Percentiles rank a stretch among this genome's conserved stretches.
Conservation (phyloP, 2,797 vertebrate genomes). For the Phyllotis vaccarum region DNA sequence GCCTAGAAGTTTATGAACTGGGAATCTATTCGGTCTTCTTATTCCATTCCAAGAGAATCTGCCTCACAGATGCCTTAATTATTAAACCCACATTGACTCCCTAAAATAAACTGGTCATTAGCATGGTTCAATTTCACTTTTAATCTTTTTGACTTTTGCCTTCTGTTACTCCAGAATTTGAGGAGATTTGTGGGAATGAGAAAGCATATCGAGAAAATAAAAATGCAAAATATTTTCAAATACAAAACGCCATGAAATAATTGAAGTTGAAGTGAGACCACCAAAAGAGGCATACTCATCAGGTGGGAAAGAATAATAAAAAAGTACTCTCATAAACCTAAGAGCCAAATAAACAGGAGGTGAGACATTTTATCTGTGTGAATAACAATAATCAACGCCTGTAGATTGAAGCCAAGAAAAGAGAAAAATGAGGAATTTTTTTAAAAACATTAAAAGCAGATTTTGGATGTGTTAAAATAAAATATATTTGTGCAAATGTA, state of each 20-base stretch:
- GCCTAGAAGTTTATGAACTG: conserved; percentile 59
- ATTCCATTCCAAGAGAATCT: conserved; percentile 3
- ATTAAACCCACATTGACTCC: conserved; percentile 41
- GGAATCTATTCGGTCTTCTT: conserved; percentile 24
- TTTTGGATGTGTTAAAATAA: not conserved
- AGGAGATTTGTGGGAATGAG: not conserved
- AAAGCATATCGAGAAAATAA: not conserved
- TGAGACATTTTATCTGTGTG: not conserved
- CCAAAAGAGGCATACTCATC: not conserved
- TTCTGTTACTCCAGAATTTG: conserved; percentile 40
- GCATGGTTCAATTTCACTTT: conserved; percentile 30
- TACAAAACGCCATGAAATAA: conserved; percentile 21
- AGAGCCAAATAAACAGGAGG: not conserved
- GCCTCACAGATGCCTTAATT: conserved; percentile 18
- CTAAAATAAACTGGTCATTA: conserved; percentile 39
- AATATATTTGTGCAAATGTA: not conserved
- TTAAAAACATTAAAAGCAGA: not conserved
- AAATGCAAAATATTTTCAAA: conserved; percentile 51
- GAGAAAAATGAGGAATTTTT: not conserved
- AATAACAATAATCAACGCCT: not conserved
- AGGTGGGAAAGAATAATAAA: not conserved
- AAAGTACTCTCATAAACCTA: not conserved
- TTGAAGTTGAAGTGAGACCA: not conserved
- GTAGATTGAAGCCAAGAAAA: conserved; percentile 11
- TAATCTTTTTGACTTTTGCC: conserved; percentile 8